Evolutionary conservation across 30 jellyfish, hydroid and myxozoan species (phyloP).

Genomic region (Mastigias papua): DNA sequence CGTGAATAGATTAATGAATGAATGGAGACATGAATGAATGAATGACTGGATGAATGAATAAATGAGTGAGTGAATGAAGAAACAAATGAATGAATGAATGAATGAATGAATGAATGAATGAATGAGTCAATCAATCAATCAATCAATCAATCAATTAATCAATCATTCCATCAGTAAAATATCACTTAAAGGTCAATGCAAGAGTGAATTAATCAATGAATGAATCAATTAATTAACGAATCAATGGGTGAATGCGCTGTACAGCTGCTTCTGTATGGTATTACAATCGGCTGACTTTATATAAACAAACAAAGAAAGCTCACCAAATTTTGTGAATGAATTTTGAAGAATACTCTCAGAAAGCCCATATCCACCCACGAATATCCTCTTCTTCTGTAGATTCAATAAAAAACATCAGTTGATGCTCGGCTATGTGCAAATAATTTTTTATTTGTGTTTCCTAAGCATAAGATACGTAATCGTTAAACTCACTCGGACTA

Average conservation of each 20-base stretch:
- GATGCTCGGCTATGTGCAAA: too few species aligned
- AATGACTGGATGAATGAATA: neutral
- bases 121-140: too few species aligned
- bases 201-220: neutral
- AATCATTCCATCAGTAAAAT: too few species aligned
- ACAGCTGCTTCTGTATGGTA: neutral
- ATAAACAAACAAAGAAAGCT: neutral
- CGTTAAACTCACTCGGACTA: too few species aligned
- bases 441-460: too few species aligned
- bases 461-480: too few species aligned
- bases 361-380: conserved; percentile 81
- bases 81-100: neutral
- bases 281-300: neutral
- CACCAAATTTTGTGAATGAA: conserved; percentile 82
- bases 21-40: neutral
- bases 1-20: neutral
- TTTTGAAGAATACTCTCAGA: conserved; percentile 76
- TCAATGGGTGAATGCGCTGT: neutral
- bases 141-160: too few species aligned
- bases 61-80: neutral
- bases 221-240: neutral
- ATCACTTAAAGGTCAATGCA: neutral
- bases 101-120: too few species aligned
- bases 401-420: neutral
- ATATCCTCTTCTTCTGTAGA: conserved; percentile 42